A percentile compares a stretch with the other conserved stretches of the same genome.
phyloP scores from a whole-genome alignment of 2,797 vertebrate species.

The Sardinella longiceps region DNA sequence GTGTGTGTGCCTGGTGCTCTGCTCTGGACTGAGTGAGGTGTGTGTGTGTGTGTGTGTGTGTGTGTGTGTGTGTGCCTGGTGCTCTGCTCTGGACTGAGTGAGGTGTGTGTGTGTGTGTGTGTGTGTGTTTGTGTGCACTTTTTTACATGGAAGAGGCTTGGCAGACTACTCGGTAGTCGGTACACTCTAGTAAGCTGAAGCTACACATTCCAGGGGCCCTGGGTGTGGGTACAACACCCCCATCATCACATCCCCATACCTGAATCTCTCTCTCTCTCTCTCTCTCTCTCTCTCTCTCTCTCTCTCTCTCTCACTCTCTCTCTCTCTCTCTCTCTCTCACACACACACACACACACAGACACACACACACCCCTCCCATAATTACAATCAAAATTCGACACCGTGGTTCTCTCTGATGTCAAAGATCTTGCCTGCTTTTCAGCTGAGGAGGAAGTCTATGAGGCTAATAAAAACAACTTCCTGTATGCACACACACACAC shows the following conservation, averaged over 20 bases:
- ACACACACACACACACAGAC: neutral
- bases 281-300: no score
- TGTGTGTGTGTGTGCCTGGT: neutral
- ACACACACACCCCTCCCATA: conserved; percentile 12
- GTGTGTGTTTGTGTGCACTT: conserved; percentile 25
- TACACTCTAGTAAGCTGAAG: conserved; percentile 46
- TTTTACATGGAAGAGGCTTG: conserved; percentile 48
- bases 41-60: neutral
- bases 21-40: no score
- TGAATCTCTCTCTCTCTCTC: no score
- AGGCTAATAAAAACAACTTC: neutral
- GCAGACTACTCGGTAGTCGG: conserved; percentile 23
- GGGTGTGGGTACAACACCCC: no score
- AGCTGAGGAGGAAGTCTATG: conserved; percentile 48
- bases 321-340: neutral
- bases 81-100: no score
- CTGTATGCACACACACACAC: neutral
- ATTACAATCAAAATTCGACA: conserved; percentile 47
- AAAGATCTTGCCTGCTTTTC: conserved; percentile 40
- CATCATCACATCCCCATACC: no score
- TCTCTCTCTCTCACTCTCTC: neutral
- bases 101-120: no score
- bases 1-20: neutral
- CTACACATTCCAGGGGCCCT: conserved; percentile 56
- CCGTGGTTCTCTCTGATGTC: conserved; percentile 25